These are phyloP conservation scores for Euschistus heros DNA, from an alignment of 1,140 invertebrate genomes.

Conservation along the genomic window DNA sequence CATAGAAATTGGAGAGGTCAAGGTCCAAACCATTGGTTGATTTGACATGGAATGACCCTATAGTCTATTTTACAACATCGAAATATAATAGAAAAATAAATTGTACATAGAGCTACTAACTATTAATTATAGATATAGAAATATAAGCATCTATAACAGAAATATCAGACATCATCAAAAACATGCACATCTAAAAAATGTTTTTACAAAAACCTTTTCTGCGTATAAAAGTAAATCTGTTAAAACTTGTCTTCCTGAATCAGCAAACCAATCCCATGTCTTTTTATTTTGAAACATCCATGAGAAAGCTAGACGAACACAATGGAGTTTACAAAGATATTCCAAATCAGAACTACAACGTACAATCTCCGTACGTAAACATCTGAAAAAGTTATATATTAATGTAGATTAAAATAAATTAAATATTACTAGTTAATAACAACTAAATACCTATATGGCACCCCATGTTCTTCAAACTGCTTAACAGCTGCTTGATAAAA, in stretches of 20 bases:
- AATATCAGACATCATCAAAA: no score
- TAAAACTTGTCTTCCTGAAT: constrained; percentile 77
- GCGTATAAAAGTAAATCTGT: constrained; percentile 78
- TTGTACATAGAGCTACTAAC: no score
- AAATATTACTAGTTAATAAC: no score
- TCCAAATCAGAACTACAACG: constrained; percentile 83
- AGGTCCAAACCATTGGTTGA: no score
- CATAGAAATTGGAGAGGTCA: no score
- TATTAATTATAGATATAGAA: no score
- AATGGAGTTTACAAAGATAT: constrained; percentile 89
- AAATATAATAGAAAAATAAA: no score
- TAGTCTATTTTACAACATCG: no score
- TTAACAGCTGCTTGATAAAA: constrained; percentile 71
- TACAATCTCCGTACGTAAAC: constrained; percentile 72
- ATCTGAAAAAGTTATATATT: constrained; percentile 37
- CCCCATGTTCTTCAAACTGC: constrained; percentile 61
- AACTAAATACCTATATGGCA: constrained; percentile 54
- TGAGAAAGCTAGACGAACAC: constrained; percentile 75
- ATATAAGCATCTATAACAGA: no score
- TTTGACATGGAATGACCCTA: no score
- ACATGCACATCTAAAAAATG: no score
- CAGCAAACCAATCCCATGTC: constrained; percentile 71
- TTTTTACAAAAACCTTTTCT: constrained; percentile 54
- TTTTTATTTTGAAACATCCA: constrained; percentile 60
- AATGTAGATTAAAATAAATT: no score